These are phyloP conservation scores for Melanotus villosus DNA, from an alignment of 2,888 invertebrate genomes.

Conservation along the genomic window DNA sequence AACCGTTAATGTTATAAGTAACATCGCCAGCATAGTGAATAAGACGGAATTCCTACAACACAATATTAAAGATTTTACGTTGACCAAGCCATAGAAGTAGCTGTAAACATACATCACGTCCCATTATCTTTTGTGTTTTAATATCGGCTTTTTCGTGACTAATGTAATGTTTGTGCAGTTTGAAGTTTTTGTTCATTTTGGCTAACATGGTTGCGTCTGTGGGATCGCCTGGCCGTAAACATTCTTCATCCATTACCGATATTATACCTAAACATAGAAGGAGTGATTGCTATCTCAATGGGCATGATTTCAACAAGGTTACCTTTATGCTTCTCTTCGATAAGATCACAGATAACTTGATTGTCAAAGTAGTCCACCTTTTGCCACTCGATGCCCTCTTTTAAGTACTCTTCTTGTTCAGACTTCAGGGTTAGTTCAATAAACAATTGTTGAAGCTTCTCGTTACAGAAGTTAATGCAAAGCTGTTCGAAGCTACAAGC, in stretches of 20 bases:
- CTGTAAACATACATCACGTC: conserved; percentile 77
- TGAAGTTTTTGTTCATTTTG: conserved; percentile 83
- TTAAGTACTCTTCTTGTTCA: conserved; percentile 93
- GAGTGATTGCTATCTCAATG: not conserved
- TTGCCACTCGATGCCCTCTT: conserved; percentile 94
- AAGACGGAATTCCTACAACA: conserved; percentile 85
- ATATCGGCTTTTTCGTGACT: conserved; percentile 85
- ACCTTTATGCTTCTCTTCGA: conserved; percentile 92
- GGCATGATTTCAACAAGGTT: conserved; percentile 7
- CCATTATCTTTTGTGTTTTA: conserved; percentile 87
- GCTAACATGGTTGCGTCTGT: conserved; percentile 86
- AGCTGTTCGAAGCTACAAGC: conserved; percentile 86
- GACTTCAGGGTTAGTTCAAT: conserved; percentile 92
- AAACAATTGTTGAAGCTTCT: conserved; percentile 94
- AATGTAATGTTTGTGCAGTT: conserved; percentile 85
- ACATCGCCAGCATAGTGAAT: conserved; percentile 95
- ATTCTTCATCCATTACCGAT: conserved; percentile 91
- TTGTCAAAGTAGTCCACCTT: conserved; percentile 93
- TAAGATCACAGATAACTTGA: conserved; percentile 92
- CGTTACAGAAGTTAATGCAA: conserved; percentile 96
- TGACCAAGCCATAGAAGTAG: not conserved
- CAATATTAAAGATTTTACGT: not conserved
- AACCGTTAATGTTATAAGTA: conserved; percentile 88
- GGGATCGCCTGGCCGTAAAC: conserved; percentile 90
- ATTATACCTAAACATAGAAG: conserved; percentile 76